phyloP scores from a whole-genome alignment of 2,888 invertebrate genomes.

The Chrysolina oricalcia region DNA sequence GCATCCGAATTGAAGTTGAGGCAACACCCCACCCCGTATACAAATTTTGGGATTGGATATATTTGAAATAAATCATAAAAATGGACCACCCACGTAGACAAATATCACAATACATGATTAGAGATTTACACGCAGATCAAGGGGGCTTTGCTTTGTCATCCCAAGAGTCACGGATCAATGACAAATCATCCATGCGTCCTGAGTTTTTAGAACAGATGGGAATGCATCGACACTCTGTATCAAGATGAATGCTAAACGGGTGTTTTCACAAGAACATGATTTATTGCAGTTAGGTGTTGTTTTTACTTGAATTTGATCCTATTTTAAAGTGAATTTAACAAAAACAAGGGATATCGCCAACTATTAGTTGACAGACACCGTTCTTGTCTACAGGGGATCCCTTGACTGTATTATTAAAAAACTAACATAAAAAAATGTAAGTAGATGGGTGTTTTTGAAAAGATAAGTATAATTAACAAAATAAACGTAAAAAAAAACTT shows the following conservation, averaged over 20 bases:
- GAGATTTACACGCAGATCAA: constrained; percentile 34
- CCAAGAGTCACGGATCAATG: constrained; percentile 52
- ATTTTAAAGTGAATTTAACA: not conserved
- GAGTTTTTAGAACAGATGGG: constrained; percentile 28
- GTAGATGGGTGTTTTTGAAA: no score
- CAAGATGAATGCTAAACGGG: constrained; percentile 41
- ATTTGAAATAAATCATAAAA: constrained; percentile 1
- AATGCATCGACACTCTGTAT: constrained; percentile 4
- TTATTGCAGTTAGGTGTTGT: constrained; percentile 50
- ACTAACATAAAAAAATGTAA: not conserved
- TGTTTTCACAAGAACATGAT: constrained; percentile 62
- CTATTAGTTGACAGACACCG: not conserved
- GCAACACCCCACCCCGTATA: no score
- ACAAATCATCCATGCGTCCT: constrained; percentile 56
- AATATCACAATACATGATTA: constrained; percentile 31
- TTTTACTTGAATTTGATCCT: not conserved
- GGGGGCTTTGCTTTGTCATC: constrained; percentile 30
- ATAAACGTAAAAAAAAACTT: no score
- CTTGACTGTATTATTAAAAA: not conserved
- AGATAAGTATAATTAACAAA: no score
- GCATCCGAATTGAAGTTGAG: no score
- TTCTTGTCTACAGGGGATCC: no score
- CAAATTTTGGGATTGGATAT: no score
- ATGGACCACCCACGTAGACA: constrained; percentile 34
- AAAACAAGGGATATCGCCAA: not conserved